Base-by-base conservation (phyloP, 2,888 invertebrate species). In the Eupithecia centaureata region DNA sequence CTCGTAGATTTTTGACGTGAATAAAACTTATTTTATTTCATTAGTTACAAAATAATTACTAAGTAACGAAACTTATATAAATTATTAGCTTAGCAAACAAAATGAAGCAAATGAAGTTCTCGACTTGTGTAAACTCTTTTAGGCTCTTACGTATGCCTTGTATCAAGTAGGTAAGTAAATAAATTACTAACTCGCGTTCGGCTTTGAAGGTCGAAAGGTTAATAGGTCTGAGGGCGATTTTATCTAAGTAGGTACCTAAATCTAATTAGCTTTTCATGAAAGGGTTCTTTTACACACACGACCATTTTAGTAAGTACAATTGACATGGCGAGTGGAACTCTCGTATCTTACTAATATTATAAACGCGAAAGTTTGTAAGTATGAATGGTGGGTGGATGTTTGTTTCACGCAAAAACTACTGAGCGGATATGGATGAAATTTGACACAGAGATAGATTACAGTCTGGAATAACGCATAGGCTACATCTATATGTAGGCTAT, bases 141-240 rank as follows among this genome's bases (percentile, higher is more conserved):
- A 38, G n/a, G 38, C 38, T n/a, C 38, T 42, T 42, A 10, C 22
- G 47, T 47, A 47, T 42, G 42, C 22, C 47, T 47, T 47, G 22
- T 47, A 22, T 47, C 47, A 42, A 42, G 18, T 3, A 47, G 47
- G 47, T 47, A 42, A 18, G 42, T 18, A 47, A 47, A 47, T 47
- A 47, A 22, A 22, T 47, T 47, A 47, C 47, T 10, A 47, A 47
- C 22, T 47, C 47, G 18, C 12, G 47, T 22, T 22, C 47, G 47
- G 42, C 22, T 47, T 47, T 47, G 47, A 22, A 22, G 47, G 47
- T 22, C 47, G 47, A 47, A 47, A 47, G 22, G 42, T 42, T 42
- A 42, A 42, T 42, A 42, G 42, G 47, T 47, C 47, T 47, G 18
- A 42, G 42, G 12, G 22, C 22, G 22, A 47, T 47, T 47, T 12